These are phyloP conservation scores for Hippocampus zosterae DNA, from an alignment of 2,113 vertebrate species.

Conservation along the genomic window DNA sequence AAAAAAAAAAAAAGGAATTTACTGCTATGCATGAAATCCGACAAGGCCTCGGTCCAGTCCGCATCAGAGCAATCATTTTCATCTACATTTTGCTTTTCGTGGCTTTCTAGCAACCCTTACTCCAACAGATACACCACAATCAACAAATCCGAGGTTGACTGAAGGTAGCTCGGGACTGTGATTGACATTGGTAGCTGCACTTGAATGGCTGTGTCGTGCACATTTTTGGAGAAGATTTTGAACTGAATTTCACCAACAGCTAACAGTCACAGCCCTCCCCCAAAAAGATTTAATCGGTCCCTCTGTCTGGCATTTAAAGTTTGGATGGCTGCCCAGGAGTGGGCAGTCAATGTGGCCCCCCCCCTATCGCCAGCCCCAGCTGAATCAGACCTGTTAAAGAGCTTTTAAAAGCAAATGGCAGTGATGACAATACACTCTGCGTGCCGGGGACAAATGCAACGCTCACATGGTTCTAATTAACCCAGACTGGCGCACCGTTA, in stretches of 20 bases:
- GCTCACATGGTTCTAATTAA: constrained; percentile 59
- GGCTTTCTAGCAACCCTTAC: background rate
- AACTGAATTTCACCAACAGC: background rate
- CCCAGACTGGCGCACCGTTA: constrained; percentile 41
- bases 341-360: constrained; percentile 6
- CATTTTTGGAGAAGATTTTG: background rate
- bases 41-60: too few species aligned
- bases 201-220: background rate
- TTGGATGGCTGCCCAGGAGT: constrained; percentile 33
- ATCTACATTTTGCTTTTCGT: too few species aligned
- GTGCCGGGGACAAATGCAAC: constrained; percentile 22
- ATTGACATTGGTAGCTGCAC: background rate
- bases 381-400: constrained; percentile 40
- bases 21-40: too few species aligned
- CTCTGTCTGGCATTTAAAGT: constrained; percentile 20
- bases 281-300: constrained; percentile 11
- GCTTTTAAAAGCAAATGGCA: constrained; percentile 47
- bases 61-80: too few species aligned
- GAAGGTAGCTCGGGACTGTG: background rate
- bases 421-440: constrained; percentile 55
- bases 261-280: background rate
- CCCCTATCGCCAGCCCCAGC: background rate
- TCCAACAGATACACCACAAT: background rate
- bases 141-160: too few species aligned
- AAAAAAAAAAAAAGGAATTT: too few species aligned